Percentiles rank a stretch among this genome's conserved stretches.
These are phyloP conservation scores for Dasypolia templi DNA, from an alignment of 2,888 invertebrate genomes.

Conservation along the genomic window DNA sequence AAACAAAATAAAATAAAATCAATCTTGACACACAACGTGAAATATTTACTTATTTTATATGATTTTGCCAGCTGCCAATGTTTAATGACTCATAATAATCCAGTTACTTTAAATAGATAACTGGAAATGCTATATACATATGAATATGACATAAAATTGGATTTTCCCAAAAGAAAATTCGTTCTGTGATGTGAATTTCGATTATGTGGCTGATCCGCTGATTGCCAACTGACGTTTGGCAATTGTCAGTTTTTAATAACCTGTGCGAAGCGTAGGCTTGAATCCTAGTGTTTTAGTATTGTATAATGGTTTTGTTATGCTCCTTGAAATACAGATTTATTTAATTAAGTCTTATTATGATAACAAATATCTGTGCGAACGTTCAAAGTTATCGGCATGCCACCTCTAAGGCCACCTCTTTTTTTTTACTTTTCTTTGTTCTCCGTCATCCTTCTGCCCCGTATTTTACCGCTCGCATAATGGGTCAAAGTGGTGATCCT, in stretches of 20 bases:
- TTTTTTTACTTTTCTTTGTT: background rate
- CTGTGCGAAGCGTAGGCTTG: constrained; percentile 14
- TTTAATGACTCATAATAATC: constrained; percentile 63
- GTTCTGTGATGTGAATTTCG: constrained; percentile 62
- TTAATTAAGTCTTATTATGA: background rate
- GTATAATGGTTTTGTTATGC: too few species aligned
- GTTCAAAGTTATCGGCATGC: background rate
- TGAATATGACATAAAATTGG: constrained; percentile 57
- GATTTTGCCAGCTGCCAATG: constrained; percentile 73
- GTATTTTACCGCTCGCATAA: background rate
- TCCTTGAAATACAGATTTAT: too few species aligned
- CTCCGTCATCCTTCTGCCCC: background rate
- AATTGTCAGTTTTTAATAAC: constrained; percentile 27
- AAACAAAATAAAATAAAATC: constrained; percentile 88
- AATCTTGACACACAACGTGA: constrained; percentile 85
- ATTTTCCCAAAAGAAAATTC: constrained; percentile 72
- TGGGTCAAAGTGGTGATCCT: background rate
- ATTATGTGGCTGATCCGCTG: constrained; percentile 74
- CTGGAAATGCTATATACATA: constrained; percentile 43
- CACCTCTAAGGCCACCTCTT: background rate
- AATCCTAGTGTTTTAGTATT: constrained; percentile 37
- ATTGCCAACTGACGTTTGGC: constrained; percentile 55
- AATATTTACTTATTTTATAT: constrained; percentile 83
- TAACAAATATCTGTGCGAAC: background rate
- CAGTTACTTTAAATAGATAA: constrained; percentile 51